Evolutionary conservation across 2,113 vertebrate species (phyloP).

Genomic region (Zosterops borbonicus): DNA sequence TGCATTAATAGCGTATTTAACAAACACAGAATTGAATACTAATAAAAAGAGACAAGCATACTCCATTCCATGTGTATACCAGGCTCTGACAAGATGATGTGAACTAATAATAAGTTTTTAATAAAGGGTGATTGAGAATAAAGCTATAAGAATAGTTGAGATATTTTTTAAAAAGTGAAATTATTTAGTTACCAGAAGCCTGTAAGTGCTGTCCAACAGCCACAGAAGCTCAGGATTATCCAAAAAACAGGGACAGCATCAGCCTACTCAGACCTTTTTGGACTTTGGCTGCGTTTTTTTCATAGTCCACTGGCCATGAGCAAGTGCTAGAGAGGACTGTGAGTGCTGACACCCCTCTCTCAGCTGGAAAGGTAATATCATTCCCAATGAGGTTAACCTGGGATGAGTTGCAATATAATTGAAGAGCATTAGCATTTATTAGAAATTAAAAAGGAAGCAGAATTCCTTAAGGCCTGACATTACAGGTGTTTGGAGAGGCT

Average conservation of each 20-base stretch:
- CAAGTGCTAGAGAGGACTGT: background rate
- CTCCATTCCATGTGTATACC: background rate
- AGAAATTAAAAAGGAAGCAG: background rate
- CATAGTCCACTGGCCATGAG: background rate
- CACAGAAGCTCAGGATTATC: background rate
- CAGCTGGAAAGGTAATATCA: background rate
- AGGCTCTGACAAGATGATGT: background rate
- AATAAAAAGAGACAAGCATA: background rate
- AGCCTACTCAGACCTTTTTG: background rate
- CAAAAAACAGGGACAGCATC: background rate
- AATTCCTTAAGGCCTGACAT: background rate
- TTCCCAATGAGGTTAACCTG: background rate
- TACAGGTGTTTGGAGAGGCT: background rate
- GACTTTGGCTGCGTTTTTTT: background rate
- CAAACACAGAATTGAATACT: background rate
- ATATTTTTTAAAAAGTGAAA: background rate
- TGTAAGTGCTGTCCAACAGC: background rate
- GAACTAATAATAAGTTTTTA: background rate
- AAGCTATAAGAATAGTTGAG: background rate
- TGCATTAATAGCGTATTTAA: background rate
- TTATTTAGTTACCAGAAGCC: background rate
- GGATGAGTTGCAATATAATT: background rate
- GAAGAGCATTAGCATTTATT: background rate
- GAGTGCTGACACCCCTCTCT: background rate
- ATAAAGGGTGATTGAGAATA: constrained; percentile 14